Conservation (phyloP, 2,797 vertebrate genomes). For the Tachyglossus aculeatus region DNA sequence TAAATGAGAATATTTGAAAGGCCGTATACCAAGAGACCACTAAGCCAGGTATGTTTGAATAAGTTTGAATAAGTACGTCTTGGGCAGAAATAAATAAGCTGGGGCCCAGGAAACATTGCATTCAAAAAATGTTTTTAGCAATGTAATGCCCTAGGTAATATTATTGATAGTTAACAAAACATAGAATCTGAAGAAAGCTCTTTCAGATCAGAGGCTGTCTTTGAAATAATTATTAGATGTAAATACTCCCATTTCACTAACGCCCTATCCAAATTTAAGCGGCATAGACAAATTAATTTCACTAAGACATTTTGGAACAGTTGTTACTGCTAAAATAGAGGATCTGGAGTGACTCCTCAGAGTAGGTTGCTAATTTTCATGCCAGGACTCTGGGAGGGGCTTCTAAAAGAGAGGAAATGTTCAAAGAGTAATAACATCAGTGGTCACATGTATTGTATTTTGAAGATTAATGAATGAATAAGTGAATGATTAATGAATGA, state of each 20-base stretch:
- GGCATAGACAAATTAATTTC: neutral
- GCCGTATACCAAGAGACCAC: constrained; percentile 11
- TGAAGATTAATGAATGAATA: too few species aligned
- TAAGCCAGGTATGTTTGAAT: constrained; percentile 20
- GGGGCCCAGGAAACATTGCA: neutral
- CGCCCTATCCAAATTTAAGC: neutral
- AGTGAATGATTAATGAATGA: too few species aligned
- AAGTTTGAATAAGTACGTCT: constrained; percentile 24
- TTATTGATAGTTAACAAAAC: neutral
- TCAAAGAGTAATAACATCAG: too few species aligned
- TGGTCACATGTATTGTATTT: too few species aligned
- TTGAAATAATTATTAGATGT: neutral
- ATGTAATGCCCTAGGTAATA: constrained; percentile 9
- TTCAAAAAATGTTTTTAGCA: constrained; percentile 21
- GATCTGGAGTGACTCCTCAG: too few species aligned
- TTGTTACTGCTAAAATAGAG: neutral
- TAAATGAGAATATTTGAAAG: neutral
- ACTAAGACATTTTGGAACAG: neutral
- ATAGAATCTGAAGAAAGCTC: neutral
- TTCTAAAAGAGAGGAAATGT: too few species aligned
- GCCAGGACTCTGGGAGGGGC: too few species aligned
- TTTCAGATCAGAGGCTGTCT: neutral
- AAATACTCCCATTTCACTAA: neutral
- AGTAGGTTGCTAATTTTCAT: too few species aligned
- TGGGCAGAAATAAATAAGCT: constrained; percentile 34